These are phyloP conservation scores for Oscheius myriophilus DNA, from an alignment of 2,888 invertebrate genomes.

Conservation along the genomic window DNA sequence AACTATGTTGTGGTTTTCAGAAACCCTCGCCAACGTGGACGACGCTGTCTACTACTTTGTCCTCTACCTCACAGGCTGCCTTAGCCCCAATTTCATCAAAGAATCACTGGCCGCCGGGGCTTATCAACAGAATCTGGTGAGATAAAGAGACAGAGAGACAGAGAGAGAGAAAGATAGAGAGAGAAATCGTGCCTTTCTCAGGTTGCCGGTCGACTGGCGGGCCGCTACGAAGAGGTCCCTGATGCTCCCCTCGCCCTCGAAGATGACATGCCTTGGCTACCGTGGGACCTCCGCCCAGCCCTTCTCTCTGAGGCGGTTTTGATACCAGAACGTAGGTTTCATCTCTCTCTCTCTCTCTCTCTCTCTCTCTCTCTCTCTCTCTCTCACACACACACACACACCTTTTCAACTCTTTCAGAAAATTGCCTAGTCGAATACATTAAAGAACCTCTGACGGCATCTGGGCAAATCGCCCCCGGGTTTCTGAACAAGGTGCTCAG, in stretches of 20 bases:
- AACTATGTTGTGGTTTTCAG: no score
- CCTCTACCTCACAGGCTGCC: not conserved
- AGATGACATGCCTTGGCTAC: constrained; percentile 3
- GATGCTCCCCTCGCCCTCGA: not conserved
- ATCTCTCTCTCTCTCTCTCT: not conserved
- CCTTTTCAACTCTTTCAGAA: not conserved
- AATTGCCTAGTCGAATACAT: not conserved
- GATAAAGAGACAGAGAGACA: no score
- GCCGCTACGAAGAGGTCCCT: constrained; percentile 12
- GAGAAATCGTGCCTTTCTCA: not conserved
- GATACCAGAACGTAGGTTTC: not conserved
- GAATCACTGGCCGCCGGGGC: not conserved
- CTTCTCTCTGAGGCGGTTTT: not conserved
- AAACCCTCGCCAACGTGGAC: not conserved
- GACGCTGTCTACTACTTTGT: constrained; percentile 12
- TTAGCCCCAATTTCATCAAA: not conserved
- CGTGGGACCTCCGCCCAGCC: constrained; percentile 4
- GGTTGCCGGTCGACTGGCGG: constrained; percentile 11
- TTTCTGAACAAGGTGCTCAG: not conserved
- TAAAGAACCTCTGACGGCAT: constrained; percentile 2
- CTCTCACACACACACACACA: no score
- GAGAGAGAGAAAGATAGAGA: no score
- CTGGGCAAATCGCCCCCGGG: constrained; percentile 1
- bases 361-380: no score
- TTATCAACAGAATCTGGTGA: constrained; percentile 7